These are phyloP conservation scores for Chrysaora quinquecirrha DNA, from an alignment of 30 jellyfish, hydroid and myxozoan species.

Conservation along the genomic window DNA sequence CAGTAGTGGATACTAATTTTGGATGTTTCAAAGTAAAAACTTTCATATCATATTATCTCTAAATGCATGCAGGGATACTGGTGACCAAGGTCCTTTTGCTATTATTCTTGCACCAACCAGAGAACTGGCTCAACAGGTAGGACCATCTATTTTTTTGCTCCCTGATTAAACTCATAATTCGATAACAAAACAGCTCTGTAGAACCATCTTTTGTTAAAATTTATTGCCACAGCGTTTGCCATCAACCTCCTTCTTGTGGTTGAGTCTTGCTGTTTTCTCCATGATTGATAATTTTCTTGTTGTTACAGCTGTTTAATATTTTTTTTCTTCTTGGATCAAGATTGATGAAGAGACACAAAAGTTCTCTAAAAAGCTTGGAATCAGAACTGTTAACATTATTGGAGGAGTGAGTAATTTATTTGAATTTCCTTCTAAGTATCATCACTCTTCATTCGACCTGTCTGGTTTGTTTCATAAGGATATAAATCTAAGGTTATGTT, in stretches of 20 bases:
- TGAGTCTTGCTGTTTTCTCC: too few species aligned
- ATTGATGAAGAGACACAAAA: slow-evolving; percentile 96
- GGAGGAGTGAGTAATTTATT: slow-evolving; percentile 87
- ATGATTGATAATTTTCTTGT: too few species aligned
- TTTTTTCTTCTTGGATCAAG: slow-evolving; percentile 37
- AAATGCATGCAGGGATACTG: slow-evolving; percentile 70
- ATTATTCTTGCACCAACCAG: slow-evolving; percentile 98
- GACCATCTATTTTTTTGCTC: not conserved
- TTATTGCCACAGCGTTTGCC: too few species aligned
- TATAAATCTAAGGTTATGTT: slow-evolving; percentile 47
- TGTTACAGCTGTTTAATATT: too few species aligned
- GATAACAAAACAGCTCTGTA: too few species aligned
- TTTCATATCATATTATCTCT: too few species aligned
- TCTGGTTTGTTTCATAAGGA: not conserved
- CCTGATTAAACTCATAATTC: not conserved
- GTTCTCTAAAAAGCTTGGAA: slow-evolving; percentile 89
- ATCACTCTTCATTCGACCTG: not conserved
- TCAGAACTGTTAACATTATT: slow-evolving; percentile 91
- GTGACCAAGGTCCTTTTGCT: slow-evolving; percentile 98
- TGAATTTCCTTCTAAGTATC: not conserved
- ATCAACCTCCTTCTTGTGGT: too few species aligned
- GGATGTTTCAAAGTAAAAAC: too few species aligned
- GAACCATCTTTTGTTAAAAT: too few species aligned
- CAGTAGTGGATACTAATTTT: too few species aligned
- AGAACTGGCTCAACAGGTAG: slow-evolving; percentile 98